These are phyloP conservation scores for Ibycter americanus DNA, from an alignment of 2,797 vertebrate species.

Conservation along the genomic window DNA sequence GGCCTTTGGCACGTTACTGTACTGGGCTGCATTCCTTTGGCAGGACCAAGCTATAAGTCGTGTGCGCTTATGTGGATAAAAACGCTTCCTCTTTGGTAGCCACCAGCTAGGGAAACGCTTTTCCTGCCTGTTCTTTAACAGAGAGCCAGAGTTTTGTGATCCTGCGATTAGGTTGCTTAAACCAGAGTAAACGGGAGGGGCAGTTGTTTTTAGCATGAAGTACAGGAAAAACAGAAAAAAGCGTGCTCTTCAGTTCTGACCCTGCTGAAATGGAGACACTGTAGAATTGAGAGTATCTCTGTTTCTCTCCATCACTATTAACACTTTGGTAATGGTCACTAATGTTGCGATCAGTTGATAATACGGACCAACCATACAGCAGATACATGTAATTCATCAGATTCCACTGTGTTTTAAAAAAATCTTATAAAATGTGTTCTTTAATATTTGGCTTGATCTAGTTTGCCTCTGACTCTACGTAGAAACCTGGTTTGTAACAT, in stretches of 20 bases:
- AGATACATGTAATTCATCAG: neutral
- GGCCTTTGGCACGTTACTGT: neutral
- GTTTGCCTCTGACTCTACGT: neutral
- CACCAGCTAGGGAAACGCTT: neutral
- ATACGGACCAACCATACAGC: neutral
- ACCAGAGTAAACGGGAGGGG: neutral
- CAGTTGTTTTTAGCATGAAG: neutral
- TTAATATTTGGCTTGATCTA: neutral
- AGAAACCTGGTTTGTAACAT: neutral
- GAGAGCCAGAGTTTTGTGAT: neutral
- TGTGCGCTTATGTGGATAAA: neutral
- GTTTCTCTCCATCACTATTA: neutral
- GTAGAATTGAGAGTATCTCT: neutral
- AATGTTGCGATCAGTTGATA: neutral
- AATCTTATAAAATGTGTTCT: neutral
- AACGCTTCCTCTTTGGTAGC: neutral
- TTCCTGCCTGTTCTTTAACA: neutral
- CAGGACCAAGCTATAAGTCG: neutral
- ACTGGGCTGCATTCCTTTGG: neutral
- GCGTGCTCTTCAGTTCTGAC: fast-evolving
- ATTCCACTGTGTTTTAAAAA: neutral
- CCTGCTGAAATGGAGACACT: neutral
- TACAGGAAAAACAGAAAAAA: neutral
- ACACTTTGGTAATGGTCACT: neutral
- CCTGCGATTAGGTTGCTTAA: neutral